phyloP scores from a whole-genome alignment of 2,797 vertebrate species.

The Tragelaphus oryx region DNA sequence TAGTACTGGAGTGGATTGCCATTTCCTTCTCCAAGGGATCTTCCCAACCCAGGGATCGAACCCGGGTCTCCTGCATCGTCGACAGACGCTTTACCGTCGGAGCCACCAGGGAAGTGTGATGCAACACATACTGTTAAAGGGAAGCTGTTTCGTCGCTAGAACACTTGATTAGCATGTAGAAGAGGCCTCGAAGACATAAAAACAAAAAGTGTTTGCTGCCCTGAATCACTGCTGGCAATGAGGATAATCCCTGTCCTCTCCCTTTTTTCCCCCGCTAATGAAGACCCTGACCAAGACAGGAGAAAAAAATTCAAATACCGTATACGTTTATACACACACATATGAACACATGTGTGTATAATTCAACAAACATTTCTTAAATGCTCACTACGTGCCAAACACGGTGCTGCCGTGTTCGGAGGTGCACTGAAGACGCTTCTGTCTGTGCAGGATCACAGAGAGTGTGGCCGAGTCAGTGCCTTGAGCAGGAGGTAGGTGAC shows the following conservation, averaged over 20 bases:
- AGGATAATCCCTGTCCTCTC: not conserved
- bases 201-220: not conserved
- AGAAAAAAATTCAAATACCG: not conserved
- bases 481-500: rapidly evolving
- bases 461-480: not conserved
- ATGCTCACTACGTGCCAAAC: not conserved
- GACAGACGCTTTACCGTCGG: too few relatives aligned
- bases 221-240: not conserved
- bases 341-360: not conserved
- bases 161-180: not conserved
- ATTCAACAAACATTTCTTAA: not conserved
- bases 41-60: too few relatives aligned
- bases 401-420: not conserved
- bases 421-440: not conserved
- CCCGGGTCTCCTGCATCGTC: too few relatives aligned
- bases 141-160: not conserved
- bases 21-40: too few relatives aligned
- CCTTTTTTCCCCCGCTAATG: not conserved
- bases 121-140: not conserved
- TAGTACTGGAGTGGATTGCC: too few relatives aligned
- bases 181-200: not conserved
- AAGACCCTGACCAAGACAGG: not conserved
- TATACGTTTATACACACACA: not conserved
- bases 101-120: too few relatives aligned
- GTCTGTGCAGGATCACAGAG: not conserved